Percentiles rank a stretch among this genome's conserved stretches.
These are phyloP conservation scores for Xiphophorus maculatus DNA, from an alignment of 2,113 vertebrate genomes.

Conservation along the genomic window DNA sequence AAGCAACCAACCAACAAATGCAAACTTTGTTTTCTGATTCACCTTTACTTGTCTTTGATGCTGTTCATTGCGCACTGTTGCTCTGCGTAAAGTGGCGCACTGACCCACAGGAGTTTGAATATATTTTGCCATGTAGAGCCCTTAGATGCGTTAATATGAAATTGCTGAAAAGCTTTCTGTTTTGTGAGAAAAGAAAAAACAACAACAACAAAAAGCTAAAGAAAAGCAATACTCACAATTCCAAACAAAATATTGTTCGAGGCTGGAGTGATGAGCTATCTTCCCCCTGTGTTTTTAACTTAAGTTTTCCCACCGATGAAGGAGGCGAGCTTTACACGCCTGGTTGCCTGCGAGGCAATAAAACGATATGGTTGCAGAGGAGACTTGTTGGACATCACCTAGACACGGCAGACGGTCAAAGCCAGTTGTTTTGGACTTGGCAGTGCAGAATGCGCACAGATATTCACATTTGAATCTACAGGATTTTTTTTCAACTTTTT, in stretches of 20 bases:
- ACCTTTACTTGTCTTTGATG: background rate
- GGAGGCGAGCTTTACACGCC: slow-evolving; percentile 38
- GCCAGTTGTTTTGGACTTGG: slow-evolving; percentile 80
- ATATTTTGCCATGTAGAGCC: background rate
- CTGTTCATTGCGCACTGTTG: background rate
- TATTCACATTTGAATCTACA: slow-evolving; percentile 24
- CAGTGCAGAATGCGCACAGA: slow-evolving; percentile 58
- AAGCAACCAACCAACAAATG: background rate
- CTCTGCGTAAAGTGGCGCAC: too few relatives aligned
- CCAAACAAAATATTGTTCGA: slow-evolving; percentile 10
- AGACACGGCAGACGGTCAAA: slow-evolving; percentile 78
- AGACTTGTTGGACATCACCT: slow-evolving; percentile 67
- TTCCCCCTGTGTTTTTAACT: slow-evolving; percentile 21
- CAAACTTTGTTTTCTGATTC: background rate
- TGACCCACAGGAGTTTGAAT: background rate
- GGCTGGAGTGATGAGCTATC: slow-evolving; percentile 19
- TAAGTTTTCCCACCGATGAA: slow-evolving; percentile 15
- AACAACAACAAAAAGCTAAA: background rate
- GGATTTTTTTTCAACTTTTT: too few relatives aligned
- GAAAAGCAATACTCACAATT: slow-evolving; percentile 47
- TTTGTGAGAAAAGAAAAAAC: too few relatives aligned
- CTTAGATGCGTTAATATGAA: background rate
- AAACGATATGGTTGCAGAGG: slow-evolving; percentile 72
- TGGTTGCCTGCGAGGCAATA: slow-evolving; percentile 74
- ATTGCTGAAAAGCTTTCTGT: background rate